Conservation (phyloP, 2,888 invertebrate genomes). For the Zygogramma bicolorata region DNA sequence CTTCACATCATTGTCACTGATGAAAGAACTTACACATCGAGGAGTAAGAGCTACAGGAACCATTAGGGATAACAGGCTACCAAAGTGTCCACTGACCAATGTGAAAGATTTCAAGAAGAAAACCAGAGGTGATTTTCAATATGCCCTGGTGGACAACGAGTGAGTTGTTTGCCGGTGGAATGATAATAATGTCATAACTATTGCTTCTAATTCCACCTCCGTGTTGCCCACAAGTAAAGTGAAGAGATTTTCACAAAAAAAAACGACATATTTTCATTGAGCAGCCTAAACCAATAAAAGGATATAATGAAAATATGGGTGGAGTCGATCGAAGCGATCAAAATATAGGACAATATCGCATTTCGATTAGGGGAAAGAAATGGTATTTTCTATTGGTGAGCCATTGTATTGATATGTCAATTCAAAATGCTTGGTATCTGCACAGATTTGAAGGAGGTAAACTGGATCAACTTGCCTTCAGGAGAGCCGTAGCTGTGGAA, state of each 20-base stretch:
- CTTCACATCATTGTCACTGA: constrained; percentile 25
- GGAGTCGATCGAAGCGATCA: constrained; percentile 48
- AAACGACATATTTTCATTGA: not conserved
- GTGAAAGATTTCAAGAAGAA: not conserved
- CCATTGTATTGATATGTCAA: not conserved
- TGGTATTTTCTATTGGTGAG: not conserved
- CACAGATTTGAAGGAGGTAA: constrained; percentile 11
- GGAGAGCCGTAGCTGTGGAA: constrained; percentile 5
- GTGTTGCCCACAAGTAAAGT: constrained; percentile 6
- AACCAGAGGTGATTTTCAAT: not conserved
- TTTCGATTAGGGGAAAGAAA: not conserved
- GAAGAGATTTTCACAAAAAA: not conserved
- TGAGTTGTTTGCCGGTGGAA: constrained; percentile 25
- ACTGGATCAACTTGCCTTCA: constrained; percentile 15
- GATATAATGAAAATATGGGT: constrained; percentile 37
- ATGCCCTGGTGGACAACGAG: not conserved
- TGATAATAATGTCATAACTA: constrained; percentile 26
- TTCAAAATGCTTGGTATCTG: constrained; percentile 28
- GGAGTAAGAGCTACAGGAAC: constrained; percentile 30
- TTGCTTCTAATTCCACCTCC: constrained; percentile 15
- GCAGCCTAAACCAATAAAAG: not conserved
- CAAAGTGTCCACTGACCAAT: constrained; percentile 17
- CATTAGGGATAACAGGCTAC: constrained; percentile 24
- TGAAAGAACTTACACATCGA: constrained; percentile 24
- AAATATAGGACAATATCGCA: constrained; percentile 47